A percentile compares a stretch with the other conserved stretches of the same genome.
phyloP scores from a whole-genome alignment of 2,888 invertebrate genomes.

The Andrena chrysosceles region DNA sequence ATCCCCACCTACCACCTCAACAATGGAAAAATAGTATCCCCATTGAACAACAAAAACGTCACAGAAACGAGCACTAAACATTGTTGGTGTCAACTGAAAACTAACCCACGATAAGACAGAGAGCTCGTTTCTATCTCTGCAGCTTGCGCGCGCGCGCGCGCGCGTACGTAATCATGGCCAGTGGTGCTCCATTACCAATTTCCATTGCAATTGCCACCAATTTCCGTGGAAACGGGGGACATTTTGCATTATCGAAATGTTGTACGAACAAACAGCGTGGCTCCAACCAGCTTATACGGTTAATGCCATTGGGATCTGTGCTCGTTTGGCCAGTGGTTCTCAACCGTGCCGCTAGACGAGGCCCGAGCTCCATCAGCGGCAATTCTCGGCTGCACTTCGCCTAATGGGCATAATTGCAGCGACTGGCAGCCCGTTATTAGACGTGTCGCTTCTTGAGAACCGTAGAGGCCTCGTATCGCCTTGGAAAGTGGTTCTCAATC shows the following conservation, averaged over 20 bases:
- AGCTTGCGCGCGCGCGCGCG: background rate
- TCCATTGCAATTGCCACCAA: background rate
- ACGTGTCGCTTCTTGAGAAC: slow-evolving; percentile 49
- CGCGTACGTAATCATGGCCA: slow-evolving; percentile 34
- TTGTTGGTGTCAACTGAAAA: slow-evolving; percentile 1
- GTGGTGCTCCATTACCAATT: slow-evolving; percentile 33
- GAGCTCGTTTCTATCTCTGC: slow-evolving; percentile 28
- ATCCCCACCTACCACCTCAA: no score
- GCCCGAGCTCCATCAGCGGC: slow-evolving; percentile 14
- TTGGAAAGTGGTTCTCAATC: slow-evolving; percentile 9
- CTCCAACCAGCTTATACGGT: background rate
- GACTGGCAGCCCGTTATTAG: slow-evolving; percentile 39
- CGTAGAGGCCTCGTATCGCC: slow-evolving; percentile 17
- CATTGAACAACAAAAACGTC: background rate
- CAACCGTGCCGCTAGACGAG: background rate
- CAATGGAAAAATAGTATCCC: background rate
- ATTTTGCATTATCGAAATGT: slow-evolving; percentile 22
- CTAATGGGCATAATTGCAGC: slow-evolving; percentile 40
- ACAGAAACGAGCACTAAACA: slow-evolving; percentile 1
- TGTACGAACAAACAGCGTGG: slow-evolving; percentile 18
- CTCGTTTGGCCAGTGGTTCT: slow-evolving; percentile 14
- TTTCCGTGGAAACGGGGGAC: slow-evolving; percentile 15
- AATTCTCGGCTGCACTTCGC: slow-evolving; percentile 29
- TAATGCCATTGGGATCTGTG: slow-evolving; percentile 11
- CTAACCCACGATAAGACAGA: slow-evolving; percentile 30